Base-by-base conservation (phyloP, 2,888 invertebrate genomes). In the Cheilosia urbana region DNA sequence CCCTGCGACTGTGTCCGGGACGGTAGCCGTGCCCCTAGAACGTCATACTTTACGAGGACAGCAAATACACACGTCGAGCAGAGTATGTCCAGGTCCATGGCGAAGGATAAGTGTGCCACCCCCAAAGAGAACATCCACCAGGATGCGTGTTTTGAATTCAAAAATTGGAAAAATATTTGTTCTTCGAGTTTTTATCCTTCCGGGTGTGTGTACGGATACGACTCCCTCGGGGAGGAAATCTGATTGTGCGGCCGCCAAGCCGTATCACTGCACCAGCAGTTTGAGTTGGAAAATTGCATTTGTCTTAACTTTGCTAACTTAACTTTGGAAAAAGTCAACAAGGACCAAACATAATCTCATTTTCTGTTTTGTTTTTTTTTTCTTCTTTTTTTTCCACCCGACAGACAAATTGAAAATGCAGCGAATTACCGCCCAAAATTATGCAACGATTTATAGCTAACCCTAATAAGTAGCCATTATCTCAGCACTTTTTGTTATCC, bases 261-360 rank as follows among this genome's bases (percentile, higher is more conserved):
- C 78, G 51, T 79, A 80, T 80, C 84, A 79, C 79, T 79, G 79
- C 75, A 63, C 21, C 66, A 65, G 68, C 63, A 75, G 71, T 81
- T 66, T 45, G 62, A 81, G 81, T 81, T 85, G 76, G 81, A 62
- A 85, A 85, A 85, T 85, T 85, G 85, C 85, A 85, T 85, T 85
- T 85, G 81, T 81, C 81, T 85, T 85, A 85, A 85, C 85, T 85
- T 85, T 85, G 81, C 85, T 81, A 85, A 85, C 85, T 85, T 76
- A 81, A 85, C 81, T 85, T 85, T 85, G 53, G 72, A 72, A 77
- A 85, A 85, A 85, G 81, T 85, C 85, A 85, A 85, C 85, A 85
- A 81, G 68, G 76, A 81, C 71, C 81, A 51, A 85, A 81, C 51
- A 80, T 79, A 84, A 84, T 79, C 80, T 79, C 75, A 58, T 65